Conservation (phyloP, 2,113 vertebrate species). For the Cardinalis cardinalis region DNA sequence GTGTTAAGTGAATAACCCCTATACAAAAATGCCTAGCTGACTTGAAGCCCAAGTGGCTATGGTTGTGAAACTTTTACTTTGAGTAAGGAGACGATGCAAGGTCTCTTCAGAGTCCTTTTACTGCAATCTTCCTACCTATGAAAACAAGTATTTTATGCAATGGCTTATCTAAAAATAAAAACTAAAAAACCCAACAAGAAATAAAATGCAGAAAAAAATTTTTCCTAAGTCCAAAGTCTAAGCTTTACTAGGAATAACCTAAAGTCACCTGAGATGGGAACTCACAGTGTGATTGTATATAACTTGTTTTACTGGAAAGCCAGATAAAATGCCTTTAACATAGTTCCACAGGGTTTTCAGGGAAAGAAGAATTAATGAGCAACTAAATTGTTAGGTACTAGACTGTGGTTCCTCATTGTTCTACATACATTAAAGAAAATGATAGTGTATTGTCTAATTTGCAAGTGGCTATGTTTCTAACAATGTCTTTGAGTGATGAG, state of each 20-base stretch:
- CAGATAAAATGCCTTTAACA: not conserved
- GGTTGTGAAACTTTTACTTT: not conserved
- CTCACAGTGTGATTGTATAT: not conserved
- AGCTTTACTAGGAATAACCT: not conserved
- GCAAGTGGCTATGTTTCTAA: not conserved
- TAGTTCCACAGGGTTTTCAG: not conserved
- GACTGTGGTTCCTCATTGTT: not conserved
- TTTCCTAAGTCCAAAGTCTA: not conserved
- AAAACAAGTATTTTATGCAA: not conserved
- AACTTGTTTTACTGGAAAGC: not conserved
- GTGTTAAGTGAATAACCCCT: not conserved
- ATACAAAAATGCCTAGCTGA: not conserved
- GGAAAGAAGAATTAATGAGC: not conserved
- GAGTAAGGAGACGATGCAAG: not conserved
- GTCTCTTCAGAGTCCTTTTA: not conserved
- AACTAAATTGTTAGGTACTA: not conserved
- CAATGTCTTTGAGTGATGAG: not conserved
- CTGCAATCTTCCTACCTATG: not conserved
- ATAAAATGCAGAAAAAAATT: not conserved
- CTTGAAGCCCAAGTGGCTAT: not conserved
- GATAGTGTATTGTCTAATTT: not conserved
- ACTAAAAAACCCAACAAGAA: not conserved
- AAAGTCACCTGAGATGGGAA: not conserved
- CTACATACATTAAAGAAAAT: not conserved
- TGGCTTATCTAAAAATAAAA: not conserved